phyloP scores from a whole-genome alignment of 2,797 vertebrate species.

The Pyrocephalus nanus region DNA sequence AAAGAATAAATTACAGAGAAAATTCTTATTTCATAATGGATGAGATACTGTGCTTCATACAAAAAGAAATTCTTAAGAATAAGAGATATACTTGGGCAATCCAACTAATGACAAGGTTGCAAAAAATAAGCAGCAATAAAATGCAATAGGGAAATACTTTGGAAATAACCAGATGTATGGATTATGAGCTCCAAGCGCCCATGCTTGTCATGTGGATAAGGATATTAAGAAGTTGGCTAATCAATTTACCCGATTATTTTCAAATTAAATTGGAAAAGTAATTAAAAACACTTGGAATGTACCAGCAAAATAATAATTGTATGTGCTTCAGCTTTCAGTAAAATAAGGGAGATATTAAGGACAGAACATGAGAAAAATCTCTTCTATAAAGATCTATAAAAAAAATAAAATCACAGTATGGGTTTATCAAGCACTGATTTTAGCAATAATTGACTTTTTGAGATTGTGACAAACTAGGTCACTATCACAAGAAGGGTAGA shows the following conservation, averaged over 20 bases:
- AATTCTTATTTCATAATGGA: neutral
- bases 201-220: neutral
- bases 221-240: neutral
- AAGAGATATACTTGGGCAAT: neutral
- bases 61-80: neutral
- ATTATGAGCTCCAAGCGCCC: neutral
- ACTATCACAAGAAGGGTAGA: neutral
- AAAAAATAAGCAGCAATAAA: constrained; percentile 17
- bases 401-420: neutral
- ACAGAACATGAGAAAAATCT: neutral
- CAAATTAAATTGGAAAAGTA: neutral
- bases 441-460: neutral
- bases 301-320: neutral
- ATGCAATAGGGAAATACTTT: neutral
- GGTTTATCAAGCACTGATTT: neutral
- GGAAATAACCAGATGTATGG: neutral
- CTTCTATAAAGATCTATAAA: neutral
- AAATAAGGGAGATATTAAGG: neutral
- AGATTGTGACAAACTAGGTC: neutral
- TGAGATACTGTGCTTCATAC: neutral
- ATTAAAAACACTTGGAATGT: neutral
- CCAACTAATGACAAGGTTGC: neutral
- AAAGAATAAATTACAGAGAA: neutral
- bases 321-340: neutral
- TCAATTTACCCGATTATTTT: neutral